A percentile compares a stretch with the other conserved stretches of the same genome.
phyloP scores from a whole-genome alignment of 2,797 vertebrate genomes.

The Gymnoscopelus microlampas region DNA sequence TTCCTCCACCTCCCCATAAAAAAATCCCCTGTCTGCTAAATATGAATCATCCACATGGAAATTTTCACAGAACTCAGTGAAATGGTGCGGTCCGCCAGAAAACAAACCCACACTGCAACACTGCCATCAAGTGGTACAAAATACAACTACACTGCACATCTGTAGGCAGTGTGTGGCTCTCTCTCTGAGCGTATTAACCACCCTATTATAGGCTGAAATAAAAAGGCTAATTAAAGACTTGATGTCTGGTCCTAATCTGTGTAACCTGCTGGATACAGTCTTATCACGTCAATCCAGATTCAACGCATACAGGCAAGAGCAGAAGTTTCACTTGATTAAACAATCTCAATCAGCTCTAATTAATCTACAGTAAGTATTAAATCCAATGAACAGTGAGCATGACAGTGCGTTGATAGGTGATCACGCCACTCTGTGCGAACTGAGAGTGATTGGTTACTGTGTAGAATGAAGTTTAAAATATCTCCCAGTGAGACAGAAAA shows the following conservation, averaged over 20 bases:
- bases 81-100: slow-evolving; percentile 31
- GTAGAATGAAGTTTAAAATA: neutral
- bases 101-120: slow-evolving; percentile 56
- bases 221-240: slow-evolving; percentile 45
- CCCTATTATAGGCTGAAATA: slow-evolving; percentile 45
- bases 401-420: neutral
- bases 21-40: slow-evolving; percentile 38
- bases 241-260: slow-evolving; percentile 44
- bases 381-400: slow-evolving; percentile 16
- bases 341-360: slow-evolving; percentile 16
- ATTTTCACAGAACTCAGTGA: slow-evolving; percentile 48
- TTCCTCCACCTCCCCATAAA: slow-evolving; percentile 36
- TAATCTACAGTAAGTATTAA: slow-evolving; percentile 6
- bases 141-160: neutral
- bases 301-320: slow-evolving; percentile 19
- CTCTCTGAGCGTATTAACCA: slow-evolving; percentile 22
- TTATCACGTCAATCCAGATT: slow-evolving; percentile 25
- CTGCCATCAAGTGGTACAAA: slow-evolving; percentile 72
- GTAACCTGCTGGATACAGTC: slow-evolving; percentile 34
- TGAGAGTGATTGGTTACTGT: neutral
- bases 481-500: neutral
- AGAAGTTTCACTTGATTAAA: slow-evolving; percentile 10
- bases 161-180: slow-evolving; percentile 8
- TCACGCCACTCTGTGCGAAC: neutral
- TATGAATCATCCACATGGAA: slow-evolving; percentile 63